These are phyloP conservation scores for Drosophila meridionalis DNA, from an alignment of 2,888 invertebrate species.

Conservation along the genomic window DNA sequence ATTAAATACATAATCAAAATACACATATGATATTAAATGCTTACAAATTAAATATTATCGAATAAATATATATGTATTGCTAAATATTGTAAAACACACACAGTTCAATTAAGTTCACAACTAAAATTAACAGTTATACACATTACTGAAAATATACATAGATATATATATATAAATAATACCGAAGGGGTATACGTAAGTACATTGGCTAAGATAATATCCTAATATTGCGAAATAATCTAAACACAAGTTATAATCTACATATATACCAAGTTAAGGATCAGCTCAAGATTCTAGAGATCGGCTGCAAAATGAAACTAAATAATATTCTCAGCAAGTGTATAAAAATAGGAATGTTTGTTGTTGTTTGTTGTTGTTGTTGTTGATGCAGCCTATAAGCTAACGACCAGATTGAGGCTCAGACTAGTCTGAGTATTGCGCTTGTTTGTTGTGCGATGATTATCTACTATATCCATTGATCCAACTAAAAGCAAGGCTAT, in stretches of 20 bases:
- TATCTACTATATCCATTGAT: slow-evolving; percentile 18
- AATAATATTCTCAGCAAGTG: slow-evolving; percentile 35
- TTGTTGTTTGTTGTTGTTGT: slow-evolving; percentile 20
- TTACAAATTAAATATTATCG: slow-evolving; percentile 55
- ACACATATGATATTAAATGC: slow-evolving; percentile 66
- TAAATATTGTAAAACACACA: slow-evolving; percentile 48
- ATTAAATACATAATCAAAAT: slow-evolving; percentile 73
- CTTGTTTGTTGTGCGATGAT: slow-evolving; percentile 42
- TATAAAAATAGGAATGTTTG: slow-evolving; percentile 55
- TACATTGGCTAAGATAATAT: slow-evolving; percentile 30
- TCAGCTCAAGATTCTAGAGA: not conserved
- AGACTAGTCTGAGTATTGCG: slow-evolving; percentile 38
- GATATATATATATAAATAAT: slow-evolving; percentile 49
- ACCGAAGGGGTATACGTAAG: slow-evolving; percentile 8
- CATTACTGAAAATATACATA: slow-evolving; percentile 36
- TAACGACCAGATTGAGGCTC: slow-evolving; percentile 26
- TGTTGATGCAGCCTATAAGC: slow-evolving; percentile 21
- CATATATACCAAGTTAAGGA: not conserved
- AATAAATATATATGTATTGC: slow-evolving; percentile 52
- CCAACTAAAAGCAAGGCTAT: slow-evolving; percentile 24
- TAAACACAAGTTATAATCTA: slow-evolving; percentile 6
- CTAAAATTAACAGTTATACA: slow-evolving; percentile 54
- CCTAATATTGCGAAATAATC: slow-evolving; percentile 25
- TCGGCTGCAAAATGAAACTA: not conserved
- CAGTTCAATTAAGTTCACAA: slow-evolving; percentile 50